These are phyloP conservation scores for Sciurus carolinensis DNA, from an alignment of 2,797 vertebrate species.

Conservation along the genomic window DNA sequence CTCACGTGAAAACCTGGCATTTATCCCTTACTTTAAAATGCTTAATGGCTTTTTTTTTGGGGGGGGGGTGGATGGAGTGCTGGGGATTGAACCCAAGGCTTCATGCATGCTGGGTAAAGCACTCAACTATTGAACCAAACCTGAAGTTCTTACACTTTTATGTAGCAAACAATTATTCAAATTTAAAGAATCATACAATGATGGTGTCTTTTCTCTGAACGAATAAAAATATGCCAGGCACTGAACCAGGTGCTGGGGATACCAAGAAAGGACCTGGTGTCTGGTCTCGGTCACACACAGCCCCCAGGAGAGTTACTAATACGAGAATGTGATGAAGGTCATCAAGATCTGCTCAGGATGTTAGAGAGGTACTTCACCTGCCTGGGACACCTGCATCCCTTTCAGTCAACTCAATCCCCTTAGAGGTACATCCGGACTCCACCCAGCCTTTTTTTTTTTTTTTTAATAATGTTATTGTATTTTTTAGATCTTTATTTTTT, in stretches of 20 bases:
- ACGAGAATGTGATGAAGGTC: rapidly evolving
- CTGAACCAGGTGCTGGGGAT: neutral
- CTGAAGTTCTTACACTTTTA: slow-evolving; percentile 77
- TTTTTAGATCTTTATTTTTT: no score
- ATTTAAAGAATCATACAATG: slow-evolving; percentile 92
- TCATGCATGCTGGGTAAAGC: no score
- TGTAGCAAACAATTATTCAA: slow-evolving; percentile 93
- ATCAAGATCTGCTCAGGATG: rapidly evolving
- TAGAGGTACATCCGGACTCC: neutral
- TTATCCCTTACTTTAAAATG: neutral
- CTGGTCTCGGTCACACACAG: neutral
- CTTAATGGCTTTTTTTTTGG: neutral
- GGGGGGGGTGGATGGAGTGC: no score
- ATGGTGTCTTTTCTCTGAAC: slow-evolving; percentile 89
- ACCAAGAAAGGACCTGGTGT: neutral
- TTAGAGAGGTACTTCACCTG: neutral
- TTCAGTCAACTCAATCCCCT: neutral
- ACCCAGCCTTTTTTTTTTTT: no score
- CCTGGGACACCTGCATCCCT: no score
- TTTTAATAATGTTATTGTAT: no score
- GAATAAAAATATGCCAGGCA: slow-evolving; percentile 89
- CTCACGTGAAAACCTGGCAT: neutral
- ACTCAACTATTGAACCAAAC: no score
- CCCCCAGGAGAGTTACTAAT: neutral
- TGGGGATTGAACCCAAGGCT: no score